phyloP scores from a whole-genome alignment of 2,113 vertebrate genomes.

The Oncorhynchus gorbuscha region DNA sequence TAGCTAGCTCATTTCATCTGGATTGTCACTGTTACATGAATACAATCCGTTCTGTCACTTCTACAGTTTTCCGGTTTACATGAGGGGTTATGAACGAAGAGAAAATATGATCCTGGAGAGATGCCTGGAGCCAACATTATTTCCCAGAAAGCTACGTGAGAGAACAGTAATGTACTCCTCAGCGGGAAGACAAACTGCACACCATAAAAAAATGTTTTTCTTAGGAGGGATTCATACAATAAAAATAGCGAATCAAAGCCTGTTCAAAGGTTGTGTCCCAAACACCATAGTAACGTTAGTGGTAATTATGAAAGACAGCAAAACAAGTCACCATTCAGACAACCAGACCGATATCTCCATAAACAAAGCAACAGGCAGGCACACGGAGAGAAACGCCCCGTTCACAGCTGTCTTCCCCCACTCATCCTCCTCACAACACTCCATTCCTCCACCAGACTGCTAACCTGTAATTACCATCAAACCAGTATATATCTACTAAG shows the following conservation, averaged over 20 bases:
- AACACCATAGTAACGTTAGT: too few relatives aligned
- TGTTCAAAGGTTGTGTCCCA: too few relatives aligned
- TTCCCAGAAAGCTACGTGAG: not conserved
- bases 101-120: conserved; percentile 14
- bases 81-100: conserved; percentile 22
- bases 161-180: not conserved
- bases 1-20: conserved; percentile 36
- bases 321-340: not conserved
- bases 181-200: too few relatives aligned
- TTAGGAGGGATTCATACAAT: too few relatives aligned
- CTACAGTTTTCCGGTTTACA: conserved; percentile 35
- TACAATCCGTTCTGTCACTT: conserved; percentile 28
- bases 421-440: not conserved
- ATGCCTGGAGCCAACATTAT: not conserved
- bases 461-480: not conserved
- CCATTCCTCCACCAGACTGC: not conserved
- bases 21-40: conserved; percentile 24
- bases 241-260: too few relatives aligned
- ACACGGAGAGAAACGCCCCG: not conserved
- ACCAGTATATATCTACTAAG: not conserved
- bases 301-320: too few relatives aligned
- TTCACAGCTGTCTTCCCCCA: not conserved
- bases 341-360: not conserved
- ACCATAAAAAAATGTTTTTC: too few relatives aligned
- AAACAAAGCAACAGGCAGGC: not conserved